Evolutionary conservation across 2,797 vertebrate genomes (phyloP).

Genomic region (Chloroceryle amazona): DNA sequence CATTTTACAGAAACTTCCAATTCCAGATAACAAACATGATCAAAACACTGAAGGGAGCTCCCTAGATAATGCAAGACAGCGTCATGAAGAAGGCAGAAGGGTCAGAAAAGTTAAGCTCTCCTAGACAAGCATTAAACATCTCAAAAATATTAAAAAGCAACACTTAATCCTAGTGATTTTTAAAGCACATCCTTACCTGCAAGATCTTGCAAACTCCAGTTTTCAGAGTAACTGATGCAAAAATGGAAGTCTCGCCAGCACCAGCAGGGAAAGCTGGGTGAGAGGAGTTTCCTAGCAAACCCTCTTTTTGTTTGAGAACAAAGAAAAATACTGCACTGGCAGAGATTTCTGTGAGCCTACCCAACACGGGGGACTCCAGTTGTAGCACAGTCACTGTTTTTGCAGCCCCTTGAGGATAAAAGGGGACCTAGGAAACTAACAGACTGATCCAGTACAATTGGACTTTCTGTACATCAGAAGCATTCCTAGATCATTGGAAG

Average conservation of each 20-base stretch:
- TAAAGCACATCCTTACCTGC: background rate
- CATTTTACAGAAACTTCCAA: background rate
- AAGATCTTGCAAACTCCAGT: background rate
- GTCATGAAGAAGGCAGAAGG: background rate
- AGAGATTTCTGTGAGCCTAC: background rate
- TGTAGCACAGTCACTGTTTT: background rate
- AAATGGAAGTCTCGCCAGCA: background rate
- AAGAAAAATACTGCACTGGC: background rate
- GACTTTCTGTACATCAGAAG: background rate
- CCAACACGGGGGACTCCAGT: background rate
- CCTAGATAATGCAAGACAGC: background rate
- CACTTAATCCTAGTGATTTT: background rate
- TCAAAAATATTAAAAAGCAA: background rate
- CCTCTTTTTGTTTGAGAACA: background rate
- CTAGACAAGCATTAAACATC: background rate
- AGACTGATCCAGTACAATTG: background rate
- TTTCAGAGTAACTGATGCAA: background rate
- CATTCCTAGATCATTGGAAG: background rate
- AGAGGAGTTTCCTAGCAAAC: background rate
- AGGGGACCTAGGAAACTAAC: background rate
- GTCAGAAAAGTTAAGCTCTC: slow-evolving; percentile 17
- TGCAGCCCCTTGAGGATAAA: background rate
- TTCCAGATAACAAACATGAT: background rate
- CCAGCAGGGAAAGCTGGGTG: background rate
- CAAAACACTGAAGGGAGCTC: background rate